phyloP scores from a whole-genome alignment of 2,888 invertebrate species.

The Diadegma fenestrale region DNA sequence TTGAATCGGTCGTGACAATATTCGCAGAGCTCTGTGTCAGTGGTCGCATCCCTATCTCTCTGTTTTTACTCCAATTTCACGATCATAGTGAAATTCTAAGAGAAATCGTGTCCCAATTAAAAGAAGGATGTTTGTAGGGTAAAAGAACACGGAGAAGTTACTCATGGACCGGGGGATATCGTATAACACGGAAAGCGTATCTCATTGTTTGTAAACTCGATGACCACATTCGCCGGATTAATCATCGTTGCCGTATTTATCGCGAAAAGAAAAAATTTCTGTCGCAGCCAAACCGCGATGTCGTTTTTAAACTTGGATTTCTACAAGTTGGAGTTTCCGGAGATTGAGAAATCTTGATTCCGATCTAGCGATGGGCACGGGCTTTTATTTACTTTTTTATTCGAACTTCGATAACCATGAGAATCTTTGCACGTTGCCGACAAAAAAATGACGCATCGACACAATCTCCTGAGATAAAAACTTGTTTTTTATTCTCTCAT shows the following conservation, averaged over 20 bases:
- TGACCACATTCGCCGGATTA: constrained; percentile 59
- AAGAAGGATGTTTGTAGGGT: constrained; percentile 21
- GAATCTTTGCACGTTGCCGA: background rate
- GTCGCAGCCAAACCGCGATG: background rate
- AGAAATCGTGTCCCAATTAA: constrained; percentile 38
- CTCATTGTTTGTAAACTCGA: constrained; percentile 47
- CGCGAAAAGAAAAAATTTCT: constrained; percentile 46
- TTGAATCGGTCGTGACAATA: constrained; percentile 4
- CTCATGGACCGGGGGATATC: constrained; percentile 44
- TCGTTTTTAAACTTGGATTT: constrained; percentile 9
- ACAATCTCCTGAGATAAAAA: background rate
- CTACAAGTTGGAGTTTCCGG: background rate
- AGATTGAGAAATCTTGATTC: constrained; percentile 13
- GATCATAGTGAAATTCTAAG: constrained; percentile 55
- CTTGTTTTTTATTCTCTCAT: background rate
- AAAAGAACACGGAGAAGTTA: constrained; percentile 11
- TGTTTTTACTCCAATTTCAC: constrained; percentile 36
- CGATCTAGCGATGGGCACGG: background rate
- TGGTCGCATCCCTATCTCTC: constrained; percentile 49
- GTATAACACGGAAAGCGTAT: constrained; percentile 45
- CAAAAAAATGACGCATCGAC: background rate
- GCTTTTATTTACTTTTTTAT: background rate
- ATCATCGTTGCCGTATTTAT: constrained; percentile 51
- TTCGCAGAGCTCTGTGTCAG: constrained; percentile 40
- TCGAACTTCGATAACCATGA: background rate